A percentile compares a stretch with the other conserved stretches of the same genome.
Conservation (phyloP, 2,113 vertebrate species). For the Taurulus bubalis region DNA sequence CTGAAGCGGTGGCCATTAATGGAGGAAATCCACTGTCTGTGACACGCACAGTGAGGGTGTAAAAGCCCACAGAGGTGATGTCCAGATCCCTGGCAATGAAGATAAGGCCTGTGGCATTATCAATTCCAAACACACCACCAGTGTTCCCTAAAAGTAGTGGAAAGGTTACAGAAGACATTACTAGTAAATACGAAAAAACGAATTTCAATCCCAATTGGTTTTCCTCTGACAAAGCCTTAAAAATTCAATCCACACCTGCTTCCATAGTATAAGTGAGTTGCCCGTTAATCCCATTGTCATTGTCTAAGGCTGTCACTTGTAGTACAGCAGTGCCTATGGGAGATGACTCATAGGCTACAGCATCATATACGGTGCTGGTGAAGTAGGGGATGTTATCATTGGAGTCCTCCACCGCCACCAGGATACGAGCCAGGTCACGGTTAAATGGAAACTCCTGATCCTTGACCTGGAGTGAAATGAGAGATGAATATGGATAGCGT, state of each 20-base stretch:
- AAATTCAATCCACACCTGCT: conserved; percentile 85
- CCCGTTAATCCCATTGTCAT: conserved; percentile 95
- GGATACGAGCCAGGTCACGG: conserved; percentile 92
- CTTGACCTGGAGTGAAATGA: conserved; percentile 87
- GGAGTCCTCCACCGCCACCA: conserved; percentile 93
- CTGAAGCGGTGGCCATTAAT: conserved; percentile 90
- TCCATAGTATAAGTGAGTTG: conserved; percentile 92
- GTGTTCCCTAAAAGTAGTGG: conserved; percentile 87
- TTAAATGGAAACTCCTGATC: conserved; percentile 98
- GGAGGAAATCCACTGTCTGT: conserved; percentile 91
- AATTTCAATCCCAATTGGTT: conserved; percentile 6
- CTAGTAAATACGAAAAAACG: neutral
- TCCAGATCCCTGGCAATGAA: conserved; percentile 90
- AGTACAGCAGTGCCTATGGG: conserved; percentile 89
- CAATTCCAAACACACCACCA: conserved; percentile 91
- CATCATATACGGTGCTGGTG: conserved; percentile 90
- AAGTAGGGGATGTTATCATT: conserved; percentile 97
- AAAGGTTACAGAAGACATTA: conserved; percentile 40
- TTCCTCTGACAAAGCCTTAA: conserved; percentile 2
- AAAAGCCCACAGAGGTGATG: conserved; percentile 88
- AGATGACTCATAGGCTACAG: conserved; percentile 90
- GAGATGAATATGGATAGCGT: conserved; percentile 39
- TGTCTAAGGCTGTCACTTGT: conserved; percentile 94
- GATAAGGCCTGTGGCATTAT: conserved; percentile 92
- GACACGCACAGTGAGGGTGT: conserved; percentile 91